These are phyloP conservation scores for Drosophila rellima DNA, from an alignment of 2,888 invertebrate species.

Conservation along the genomic window DNA sequence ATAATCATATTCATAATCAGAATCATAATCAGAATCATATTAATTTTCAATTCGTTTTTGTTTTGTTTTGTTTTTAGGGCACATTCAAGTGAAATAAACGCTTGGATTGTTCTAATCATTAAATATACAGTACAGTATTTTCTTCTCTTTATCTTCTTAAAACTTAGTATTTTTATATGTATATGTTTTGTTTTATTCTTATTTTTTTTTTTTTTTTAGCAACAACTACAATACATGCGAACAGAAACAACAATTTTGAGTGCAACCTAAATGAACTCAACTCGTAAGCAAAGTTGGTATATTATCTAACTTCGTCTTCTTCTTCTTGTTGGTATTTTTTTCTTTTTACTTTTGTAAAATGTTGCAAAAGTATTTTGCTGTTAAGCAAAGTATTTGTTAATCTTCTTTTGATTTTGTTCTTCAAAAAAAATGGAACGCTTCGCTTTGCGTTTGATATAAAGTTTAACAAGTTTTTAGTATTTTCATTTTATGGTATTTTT, in stretches of 20 bases:
- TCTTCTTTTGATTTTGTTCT: slow-evolving; percentile 11
- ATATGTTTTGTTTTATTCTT: not conserved
- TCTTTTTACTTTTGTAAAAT: slow-evolving; percentile 54
- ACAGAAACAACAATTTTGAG: slow-evolving; percentile 48
- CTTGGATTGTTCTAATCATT: slow-evolving; percentile 38
- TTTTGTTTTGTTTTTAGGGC: slow-evolving; percentile 39
- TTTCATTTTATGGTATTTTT: not conserved
- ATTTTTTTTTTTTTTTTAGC: slow-evolving; percentile 23
- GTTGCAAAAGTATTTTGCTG: slow-evolving; percentile 51
- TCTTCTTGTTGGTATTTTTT: slow-evolving; percentile 6
- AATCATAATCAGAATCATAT: not conserved
- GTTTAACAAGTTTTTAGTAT: slow-evolving; percentile 36
- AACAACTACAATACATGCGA: slow-evolving; percentile 65
- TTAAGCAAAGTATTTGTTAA: slow-evolving; percentile 24
- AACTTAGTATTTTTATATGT: slow-evolving; percentile 5
- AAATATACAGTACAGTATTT: slow-evolving; percentile 33
- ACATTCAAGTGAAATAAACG: slow-evolving; percentile 60
- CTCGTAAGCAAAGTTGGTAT: slow-evolving; percentile 24
- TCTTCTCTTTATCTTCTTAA: slow-evolving; percentile 21
- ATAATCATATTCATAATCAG: not conserved
- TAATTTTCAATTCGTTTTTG: not conserved
- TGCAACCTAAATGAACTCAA: slow-evolving; percentile 61
- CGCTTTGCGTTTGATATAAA: slow-evolving; percentile 47
- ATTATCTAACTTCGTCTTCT: not conserved
- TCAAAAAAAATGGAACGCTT: slow-evolving; percentile 35